Base-by-base conservation (phyloP, 2,888 invertebrate genomes). In the Drosophila robusta region DNA sequence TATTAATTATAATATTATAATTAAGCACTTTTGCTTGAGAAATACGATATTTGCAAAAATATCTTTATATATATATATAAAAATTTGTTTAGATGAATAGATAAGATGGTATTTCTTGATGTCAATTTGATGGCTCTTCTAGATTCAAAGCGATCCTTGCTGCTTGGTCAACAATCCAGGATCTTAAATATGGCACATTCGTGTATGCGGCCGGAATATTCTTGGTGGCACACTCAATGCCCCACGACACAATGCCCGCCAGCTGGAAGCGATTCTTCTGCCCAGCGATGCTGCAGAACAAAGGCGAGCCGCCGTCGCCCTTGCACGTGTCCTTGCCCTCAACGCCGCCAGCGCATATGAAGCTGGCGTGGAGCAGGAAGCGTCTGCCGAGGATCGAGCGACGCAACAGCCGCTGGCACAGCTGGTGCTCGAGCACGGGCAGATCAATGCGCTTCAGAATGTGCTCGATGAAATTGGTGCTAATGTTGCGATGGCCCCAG, bases 301-400 rank as follows among this genome's bases (percentile, higher is more conserved):
- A 91, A 0, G 96, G 96, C 5, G 96, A 95, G 0, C 96, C 96
- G 0, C 96, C 96, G 83, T 97, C 96, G 3, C 92, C 90, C 12
- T 90, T 71, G 52, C 91, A 91, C 0, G 90, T 89, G 47, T 91
- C 91, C 78, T 93, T 94, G 18, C 95, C 95, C 0, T 90, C 69
- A 73, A 95, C 95, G 0, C 96, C 96, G 0, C 96, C 96, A 0
- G 96, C 96, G 83, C 97, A 97, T 67, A 96, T 93, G 90, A 96
- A 96, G 11, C 95, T 94, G 0, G 92, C 79, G 80, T 96, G 94
- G 1, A 97, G 92, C 34, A 91, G 77, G 90, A 95, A 97, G 84
- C 93, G 93, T 0, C 91, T 91, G 0, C 96, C 96, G 0, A 97
- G 92, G 2, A 95, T 92, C 0, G 96, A 64, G 90, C 3, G 92